Conservation (phyloP, 2,797 vertebrate genomes). For the Manis pentadactyla region DNA sequence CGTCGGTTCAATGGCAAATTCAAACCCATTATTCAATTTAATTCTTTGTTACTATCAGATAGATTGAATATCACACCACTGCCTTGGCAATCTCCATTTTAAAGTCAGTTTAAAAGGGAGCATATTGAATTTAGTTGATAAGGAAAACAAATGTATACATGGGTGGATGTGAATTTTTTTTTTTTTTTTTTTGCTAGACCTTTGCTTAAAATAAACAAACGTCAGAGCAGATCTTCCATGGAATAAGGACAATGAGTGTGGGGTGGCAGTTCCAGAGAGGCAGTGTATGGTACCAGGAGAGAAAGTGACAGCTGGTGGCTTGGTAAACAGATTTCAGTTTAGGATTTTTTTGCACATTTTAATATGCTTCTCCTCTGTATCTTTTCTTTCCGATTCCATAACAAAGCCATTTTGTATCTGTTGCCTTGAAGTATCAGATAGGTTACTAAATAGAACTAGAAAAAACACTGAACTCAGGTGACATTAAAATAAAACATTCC, state of each 20-base stretch:
- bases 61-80: not conserved
- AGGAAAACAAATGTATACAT: not conserved
- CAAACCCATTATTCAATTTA: not conserved
- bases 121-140: not conserved
- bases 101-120: not conserved
- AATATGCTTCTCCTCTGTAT: conserved; percentile 80
- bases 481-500: conserved; percentile 33
- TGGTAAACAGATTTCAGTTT: conserved; percentile 86
- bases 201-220: not conserved
- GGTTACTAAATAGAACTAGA: conserved; percentile 67
- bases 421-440: conserved; percentile 82
- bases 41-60: not conserved
- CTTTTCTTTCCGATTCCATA: conserved; percentile 82
- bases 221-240: conserved; percentile 67
- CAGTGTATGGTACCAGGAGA: conserved; percentile 75
- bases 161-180: not conserved
- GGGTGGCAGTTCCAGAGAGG: conserved; percentile 65
- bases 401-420: conserved; percentile 81
- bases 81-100: not conserved
- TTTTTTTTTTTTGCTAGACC: not conserved
- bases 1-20: not conserved
- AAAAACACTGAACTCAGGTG: conserved; percentile 57
- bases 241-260: conserved; percentile 71
- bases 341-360: conserved; percentile 86
- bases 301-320: conserved; percentile 86